Percentiles rank a stretch among this genome's conserved stretches.
phyloP scores from a whole-genome alignment of 2,888 invertebrate species.

The Drosophila mulleri region DNA sequence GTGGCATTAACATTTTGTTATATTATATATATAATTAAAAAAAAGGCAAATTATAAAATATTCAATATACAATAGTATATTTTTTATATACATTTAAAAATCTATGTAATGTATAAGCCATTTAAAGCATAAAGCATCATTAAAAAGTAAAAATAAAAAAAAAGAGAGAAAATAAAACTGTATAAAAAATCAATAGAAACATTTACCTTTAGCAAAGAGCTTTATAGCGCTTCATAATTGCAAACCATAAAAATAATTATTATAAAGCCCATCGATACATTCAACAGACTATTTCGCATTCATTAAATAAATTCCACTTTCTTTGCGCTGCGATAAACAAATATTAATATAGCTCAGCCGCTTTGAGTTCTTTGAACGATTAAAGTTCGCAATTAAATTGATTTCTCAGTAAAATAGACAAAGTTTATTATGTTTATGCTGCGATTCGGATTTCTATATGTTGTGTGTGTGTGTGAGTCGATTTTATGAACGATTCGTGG shows the following conservation, averaged over 20 bases:
- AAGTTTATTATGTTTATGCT: slow-evolving; percentile 38
- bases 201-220: neutral
- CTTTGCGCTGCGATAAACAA: slow-evolving; percentile 30
- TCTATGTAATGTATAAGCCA: neutral
- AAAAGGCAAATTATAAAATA: too few relatives aligned
- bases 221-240: neutral
- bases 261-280: neutral
- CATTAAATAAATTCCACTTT: slow-evolving; percentile 2
- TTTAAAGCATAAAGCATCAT: neutral
- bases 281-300: neutral
- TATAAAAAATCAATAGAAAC: neutral
- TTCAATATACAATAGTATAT: too few relatives aligned
- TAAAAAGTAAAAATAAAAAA: neutral
- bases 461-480: slow-evolving; percentile 20
- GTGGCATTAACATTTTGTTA: too few relatives aligned
- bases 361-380: slow-evolving; percentile 7
- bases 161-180: neutral
- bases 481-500: slow-evolving; percentile 28
- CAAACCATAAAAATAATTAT: slow-evolving; percentile 10
- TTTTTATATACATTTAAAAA: too few relatives aligned
- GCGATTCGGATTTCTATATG: neutral
- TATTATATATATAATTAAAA: too few relatives aligned
- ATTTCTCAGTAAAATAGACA: slow-evolving; percentile 40
- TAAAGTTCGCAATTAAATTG: slow-evolving; percentile 35
- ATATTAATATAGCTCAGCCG: slow-evolving; percentile 18